Evolutionary conservation across 2,113 vertebrate genomes (phyloP), one percentile per base, ranked within the genome.

Genomic region (Chrysochloris asiatica): DNA sequence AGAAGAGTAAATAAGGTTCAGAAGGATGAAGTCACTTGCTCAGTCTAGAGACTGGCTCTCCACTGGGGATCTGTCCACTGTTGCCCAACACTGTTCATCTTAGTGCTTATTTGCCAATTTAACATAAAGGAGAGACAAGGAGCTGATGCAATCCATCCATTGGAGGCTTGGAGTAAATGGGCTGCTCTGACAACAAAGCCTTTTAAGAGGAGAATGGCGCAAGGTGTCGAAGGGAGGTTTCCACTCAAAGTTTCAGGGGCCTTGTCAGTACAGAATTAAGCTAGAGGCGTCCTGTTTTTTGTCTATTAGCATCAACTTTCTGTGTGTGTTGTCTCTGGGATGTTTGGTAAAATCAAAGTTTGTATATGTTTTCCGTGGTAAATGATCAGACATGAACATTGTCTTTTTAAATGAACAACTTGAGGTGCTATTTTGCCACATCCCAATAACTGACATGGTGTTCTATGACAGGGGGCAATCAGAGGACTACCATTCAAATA

Each of bases 51-150:
- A 33, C 7, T 36, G 26, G 78, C 11, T 81, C 13, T n/a, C n/a
- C 33, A 45, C 14, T 33, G 24, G 2, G 33, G 14, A 3, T 45
- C 36, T n/a, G n/a, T 16, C 16, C 22, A 0, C 19, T 38, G 4
- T 33, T 84, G 71, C 45, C 47, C 43, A 8, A 0, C 2, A 19
- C 22, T n/a, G 11, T n/a, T 24, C n/a, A 30, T 33, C 6, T 36
- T 19, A 52, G 38, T 72, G n/a, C n/a, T 84, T 45, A 48, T 28
- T 19, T 36, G 36, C 16, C 50, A 75, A 65, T 30, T 72, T 63
- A 54, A 91, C 81, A 84, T 77, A 76, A 89, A 77, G 61, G 61
- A 47, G 38, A 28, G 43, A 78, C n/a, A 91, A 88, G 4, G 71
- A 90, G 83, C 65, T 65, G 8, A 67, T 72, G 71, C 83, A 43